Evolutionary conservation across 2,888 invertebrate genomes (phyloP).

Genomic region (Glyphotaelius pellucidus): DNA sequence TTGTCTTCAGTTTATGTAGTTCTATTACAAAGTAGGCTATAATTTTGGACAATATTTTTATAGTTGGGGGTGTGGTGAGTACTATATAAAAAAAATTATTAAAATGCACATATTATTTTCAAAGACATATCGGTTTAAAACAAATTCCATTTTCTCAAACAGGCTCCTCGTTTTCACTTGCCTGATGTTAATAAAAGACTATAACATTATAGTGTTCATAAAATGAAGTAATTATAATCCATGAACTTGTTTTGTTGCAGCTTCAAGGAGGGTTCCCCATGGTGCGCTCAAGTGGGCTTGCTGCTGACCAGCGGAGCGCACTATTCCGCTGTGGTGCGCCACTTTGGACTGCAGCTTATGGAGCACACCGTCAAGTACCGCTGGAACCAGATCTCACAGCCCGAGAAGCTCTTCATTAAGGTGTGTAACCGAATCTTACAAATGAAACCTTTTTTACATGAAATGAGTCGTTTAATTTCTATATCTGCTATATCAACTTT

Average conservation of each 20-base stretch:
- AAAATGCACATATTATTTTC: too few species aligned
- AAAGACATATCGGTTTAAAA: too few species aligned
- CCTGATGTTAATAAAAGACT: background rate
- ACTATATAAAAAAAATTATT: too few species aligned
- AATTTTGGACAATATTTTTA: too few species aligned
- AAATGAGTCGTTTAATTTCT: too few species aligned
- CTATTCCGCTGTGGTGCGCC: conserved; percentile 87
- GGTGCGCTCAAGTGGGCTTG: conserved; percentile 92
- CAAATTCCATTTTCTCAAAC: too few species aligned
- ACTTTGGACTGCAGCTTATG: conserved; percentile 95
- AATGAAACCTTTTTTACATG: background rate
- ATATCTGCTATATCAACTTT: too few species aligned
- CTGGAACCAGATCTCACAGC: conserved; percentile 92
- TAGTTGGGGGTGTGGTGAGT: too few species aligned
- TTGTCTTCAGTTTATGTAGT: too few species aligned
- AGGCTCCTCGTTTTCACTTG: too few species aligned
- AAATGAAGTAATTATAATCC: background rate
- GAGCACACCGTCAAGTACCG: conserved; percentile 95
- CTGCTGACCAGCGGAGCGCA: conserved; percentile 86
- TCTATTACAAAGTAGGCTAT: too few species aligned
- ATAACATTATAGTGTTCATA: background rate
- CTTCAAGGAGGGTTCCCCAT: conserved; percentile 91
- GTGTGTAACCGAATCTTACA: conserved; percentile 69
- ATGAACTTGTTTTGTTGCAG: conserved; percentile 69
- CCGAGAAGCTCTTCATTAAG: conserved; percentile 93